Conservation (phyloP, 2,113 vertebrate species). For the Oceanites oceanicus region DNA sequence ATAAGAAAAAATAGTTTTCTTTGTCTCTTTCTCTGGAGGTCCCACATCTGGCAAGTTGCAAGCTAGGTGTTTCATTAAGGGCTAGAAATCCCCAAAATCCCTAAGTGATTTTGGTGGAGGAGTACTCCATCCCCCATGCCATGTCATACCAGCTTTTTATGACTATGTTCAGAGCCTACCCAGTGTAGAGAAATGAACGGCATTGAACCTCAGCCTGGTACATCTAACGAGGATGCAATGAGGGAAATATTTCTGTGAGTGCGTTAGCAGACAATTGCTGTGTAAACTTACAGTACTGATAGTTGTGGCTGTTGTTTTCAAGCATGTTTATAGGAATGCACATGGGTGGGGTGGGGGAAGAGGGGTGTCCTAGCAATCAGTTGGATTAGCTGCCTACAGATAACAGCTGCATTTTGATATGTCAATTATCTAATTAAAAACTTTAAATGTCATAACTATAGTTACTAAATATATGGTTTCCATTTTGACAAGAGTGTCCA, state of each 20-base stretch:
- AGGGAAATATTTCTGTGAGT: neutral
- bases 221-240: neutral
- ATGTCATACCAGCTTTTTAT: neutral
- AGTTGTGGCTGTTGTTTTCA: neutral
- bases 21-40: neutral
- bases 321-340: neutral
- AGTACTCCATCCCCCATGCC: neutral
- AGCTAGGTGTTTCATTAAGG: neutral
- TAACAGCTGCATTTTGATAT: neutral
- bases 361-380: neutral
- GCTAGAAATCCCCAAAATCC: neutral
- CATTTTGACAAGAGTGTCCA: neutral
- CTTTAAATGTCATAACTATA: neutral
- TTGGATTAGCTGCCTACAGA: neutral
- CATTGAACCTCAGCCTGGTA: neutral
- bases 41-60: neutral
- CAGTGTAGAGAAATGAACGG: neutral
- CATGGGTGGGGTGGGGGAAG: neutral
- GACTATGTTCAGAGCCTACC: neutral
- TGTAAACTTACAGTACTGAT: neutral
- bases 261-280: neutral
- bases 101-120: neutral
- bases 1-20: neutral
- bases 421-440: neutral
- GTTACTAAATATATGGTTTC: neutral